Evolutionary conservation across 2,113 vertebrate species (phyloP).

Genomic region (Hippoglossus stenolepis): DNA sequence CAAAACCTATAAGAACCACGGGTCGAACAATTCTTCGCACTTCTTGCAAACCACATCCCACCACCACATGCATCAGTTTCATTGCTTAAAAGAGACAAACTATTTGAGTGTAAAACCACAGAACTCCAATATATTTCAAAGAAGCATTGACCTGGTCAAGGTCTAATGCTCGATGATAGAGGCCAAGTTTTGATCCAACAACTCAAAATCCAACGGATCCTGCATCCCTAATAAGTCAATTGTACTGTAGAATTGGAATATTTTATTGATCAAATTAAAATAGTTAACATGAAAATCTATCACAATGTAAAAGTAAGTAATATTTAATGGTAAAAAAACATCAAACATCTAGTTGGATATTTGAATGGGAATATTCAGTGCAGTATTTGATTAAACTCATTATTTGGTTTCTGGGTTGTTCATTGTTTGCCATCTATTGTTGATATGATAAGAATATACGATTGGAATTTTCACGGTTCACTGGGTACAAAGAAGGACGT

Average conservation of each 20-base stretch:
- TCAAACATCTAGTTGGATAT: no score
- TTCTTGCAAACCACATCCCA: no score
- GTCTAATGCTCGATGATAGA: background rate
- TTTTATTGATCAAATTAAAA: background rate
- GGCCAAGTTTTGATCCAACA: constrained; percentile 12
- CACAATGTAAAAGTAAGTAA: background rate
- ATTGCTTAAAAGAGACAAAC: no score
- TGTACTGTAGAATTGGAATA: no score
- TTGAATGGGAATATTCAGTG: no score
- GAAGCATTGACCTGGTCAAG: constrained; percentile 4
- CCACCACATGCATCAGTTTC: no score
- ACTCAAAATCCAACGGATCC: background rate
- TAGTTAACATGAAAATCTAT: background rate
- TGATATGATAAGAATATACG: background rate
- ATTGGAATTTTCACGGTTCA: background rate
- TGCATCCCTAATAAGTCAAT: no score
- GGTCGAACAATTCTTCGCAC: no score
- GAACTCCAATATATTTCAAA: background rate
- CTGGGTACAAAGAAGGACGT: background rate
- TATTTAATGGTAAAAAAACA: background rate
- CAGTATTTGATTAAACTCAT: background rate
- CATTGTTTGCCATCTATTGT: background rate
- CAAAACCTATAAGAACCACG: no score
- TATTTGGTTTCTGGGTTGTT: background rate
- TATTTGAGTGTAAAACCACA: background rate